These are phyloP conservation scores for Pedetes capensis DNA, from an alignment of 2,113 vertebrate species.

Conservation along the genomic window DNA sequence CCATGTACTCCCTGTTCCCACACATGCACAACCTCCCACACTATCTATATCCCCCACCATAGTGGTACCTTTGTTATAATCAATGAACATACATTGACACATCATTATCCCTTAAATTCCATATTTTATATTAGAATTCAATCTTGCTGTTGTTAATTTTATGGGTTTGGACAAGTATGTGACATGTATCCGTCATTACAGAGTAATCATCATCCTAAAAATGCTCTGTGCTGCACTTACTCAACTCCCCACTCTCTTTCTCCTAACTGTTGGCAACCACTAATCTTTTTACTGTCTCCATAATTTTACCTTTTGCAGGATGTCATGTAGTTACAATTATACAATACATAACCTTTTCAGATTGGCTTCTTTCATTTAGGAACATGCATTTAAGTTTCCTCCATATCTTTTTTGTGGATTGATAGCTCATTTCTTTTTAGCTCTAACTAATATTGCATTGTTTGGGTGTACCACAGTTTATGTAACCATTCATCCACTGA, in stretches of 20 bases:
- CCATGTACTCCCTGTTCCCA: neutral
- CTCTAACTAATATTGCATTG: neutral
- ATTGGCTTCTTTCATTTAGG: neutral
- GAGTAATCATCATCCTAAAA: neutral
- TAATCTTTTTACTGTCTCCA: neutral
- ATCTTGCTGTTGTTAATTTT: neutral
- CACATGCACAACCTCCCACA: neutral
- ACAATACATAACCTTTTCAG: neutral
- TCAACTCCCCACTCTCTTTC: neutral
- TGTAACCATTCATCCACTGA: neutral
- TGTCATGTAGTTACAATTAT: neutral
- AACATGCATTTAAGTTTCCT: neutral
- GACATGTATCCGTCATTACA: neutral
- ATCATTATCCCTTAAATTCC: neutral
- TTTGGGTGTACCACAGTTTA: neutral
- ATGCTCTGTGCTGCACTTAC: neutral
- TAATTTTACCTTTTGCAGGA: neutral
- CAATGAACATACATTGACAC: neutral
- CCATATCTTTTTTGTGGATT: neutral
- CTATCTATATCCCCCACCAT: neutral
- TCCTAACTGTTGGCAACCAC: neutral
- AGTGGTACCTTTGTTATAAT: neutral
- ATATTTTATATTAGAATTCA: neutral
- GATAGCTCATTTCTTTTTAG: neutral
- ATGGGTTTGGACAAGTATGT: neutral